Evolutionary conservation across 2,888 invertebrate genomes (phyloP), one percentile per base, ranked within the genome.

Genomic region (Rhyacophila evoluta): DNA sequence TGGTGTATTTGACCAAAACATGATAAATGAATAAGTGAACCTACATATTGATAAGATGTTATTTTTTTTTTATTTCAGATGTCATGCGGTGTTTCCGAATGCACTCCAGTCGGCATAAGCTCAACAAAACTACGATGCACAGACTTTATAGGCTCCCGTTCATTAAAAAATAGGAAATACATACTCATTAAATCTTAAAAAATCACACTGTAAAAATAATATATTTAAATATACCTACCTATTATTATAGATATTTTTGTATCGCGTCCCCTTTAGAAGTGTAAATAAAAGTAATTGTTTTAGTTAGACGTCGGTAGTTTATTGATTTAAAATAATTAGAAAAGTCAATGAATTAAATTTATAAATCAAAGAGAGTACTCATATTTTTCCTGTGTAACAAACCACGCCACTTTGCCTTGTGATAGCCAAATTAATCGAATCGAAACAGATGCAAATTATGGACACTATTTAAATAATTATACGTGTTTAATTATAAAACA

Each of bases 61-160:
- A 55, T 72, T 38, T 72, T 33, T 38, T 67, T 39, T 37, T 67
- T 77, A 39, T 81, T 81, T 3, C 81, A 81, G 81, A 74, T 79
- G 81, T 78, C 81, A 81, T 80, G 81, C 79, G 74, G 81, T 75
- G 78, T 76, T 74, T 39, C 36, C 68, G 74, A 75, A 74, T 28
- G 70, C 71, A 71, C 78, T 76, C 79, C 75, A 78, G 79, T 39
- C 73, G 78, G 76, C 74, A 69, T 28, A 55, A 55, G 55, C 72
- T 37, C 71, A 78, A 72, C 75, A 68, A 29, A 39, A 67, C 78
- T 75, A 75, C 41, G 71, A 80, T 76, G 80, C 71, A 76, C 76
- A 69, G 74, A 73, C 76, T 70, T n/a, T 72, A 78, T 28, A 39
- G 75, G 69, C 75, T 75, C 29, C 80, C 75, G 15, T 76, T 69